Percentiles rank a stretch among this genome's conserved stretches.
phyloP scores from a whole-genome alignment of 2,113 vertebrate genomes.

The Calidris pygmaea region DNA sequence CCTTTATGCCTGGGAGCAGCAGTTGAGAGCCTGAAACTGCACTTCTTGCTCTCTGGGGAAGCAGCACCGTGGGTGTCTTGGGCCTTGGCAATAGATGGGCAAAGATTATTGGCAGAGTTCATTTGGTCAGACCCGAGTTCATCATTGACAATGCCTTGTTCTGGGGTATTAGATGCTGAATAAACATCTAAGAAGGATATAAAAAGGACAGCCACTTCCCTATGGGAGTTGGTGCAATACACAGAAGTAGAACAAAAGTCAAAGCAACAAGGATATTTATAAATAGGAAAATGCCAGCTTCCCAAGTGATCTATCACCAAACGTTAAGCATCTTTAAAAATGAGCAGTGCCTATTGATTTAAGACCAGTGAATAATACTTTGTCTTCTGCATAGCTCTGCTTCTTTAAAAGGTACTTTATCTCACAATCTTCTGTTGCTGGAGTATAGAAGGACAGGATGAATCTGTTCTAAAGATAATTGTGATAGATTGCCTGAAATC shows the following conservation, averaged over 20 bases:
- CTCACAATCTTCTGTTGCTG: not conserved
- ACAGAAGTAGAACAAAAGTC: conserved; percentile 9
- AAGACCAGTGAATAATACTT: not conserved
- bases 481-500: not conserved
- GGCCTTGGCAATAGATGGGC: not conserved
- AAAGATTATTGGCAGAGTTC: not conserved
- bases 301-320: not conserved
- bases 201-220: not conserved
- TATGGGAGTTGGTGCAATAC: not conserved
- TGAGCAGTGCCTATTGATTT: not conserved
- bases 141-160: not conserved
- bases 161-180: not conserved
- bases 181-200: not conserved
- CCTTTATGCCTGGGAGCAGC: not conserved
- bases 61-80: not conserved
- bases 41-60: not conserved
- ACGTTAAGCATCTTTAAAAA: not conserved
- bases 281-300: not conserved
- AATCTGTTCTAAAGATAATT: not conserved
- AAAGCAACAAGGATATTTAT: conserved; percentile 16
- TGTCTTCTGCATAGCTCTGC: not conserved
- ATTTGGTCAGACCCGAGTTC: not conserved
- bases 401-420: not conserved
- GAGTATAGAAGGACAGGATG: not conserved
- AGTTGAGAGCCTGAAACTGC: not conserved